Evolutionary conservation across 2,888 invertebrate species (phyloP), one percentile per base, ranked within the genome.

Genomic region (Lasioglossum vierecki): DNA sequence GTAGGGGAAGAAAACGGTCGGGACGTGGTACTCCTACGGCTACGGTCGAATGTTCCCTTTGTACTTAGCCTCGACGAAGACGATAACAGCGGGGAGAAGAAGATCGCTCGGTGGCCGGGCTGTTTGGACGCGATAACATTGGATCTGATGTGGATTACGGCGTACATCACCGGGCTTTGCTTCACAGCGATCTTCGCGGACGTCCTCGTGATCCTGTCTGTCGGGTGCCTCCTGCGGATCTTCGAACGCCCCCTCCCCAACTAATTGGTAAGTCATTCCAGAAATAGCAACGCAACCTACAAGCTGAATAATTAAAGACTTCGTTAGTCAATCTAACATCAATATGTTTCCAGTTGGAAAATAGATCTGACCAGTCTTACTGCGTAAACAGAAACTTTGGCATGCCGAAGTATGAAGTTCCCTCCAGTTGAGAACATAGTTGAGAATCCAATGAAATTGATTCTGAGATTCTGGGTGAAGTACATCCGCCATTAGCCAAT

Each of bases 101-200:
- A 30, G 53, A 79, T 18, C 77, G 30, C 73, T 57, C 63, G 73
- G 79, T 76, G 75, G 75, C 86, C 73, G 70, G 88, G 85, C 80
- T 91, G 89, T 79, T 79, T 81, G 57, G 87, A 89, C 49, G 91
- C 88, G 89, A 91, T 91, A 90, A 87, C 88, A 75, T 78, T 85
- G 85, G 88, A 88, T 86, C 85, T 88, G 82, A 88, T 88, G 84
- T 89, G 89, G 89, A 90, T 91, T 77, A 89, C 81, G 11, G 86
- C 89, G 82, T 89, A 87, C 82, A 80, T 90, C 53, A 79, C 82
- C 39, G 88, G 89, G 86, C 83, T 90, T 72, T 91, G 87, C 82
- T 88, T 88, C 84, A 80, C 88, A 83, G 88, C 86, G 83, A 91
- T 91, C 84, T 87, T 83, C 76, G 84, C 78, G 49, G 70, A 91